phyloP scores from a whole-genome alignment of 2,797 vertebrate genomes.

The Rhinogobio ventralis region DNA sequence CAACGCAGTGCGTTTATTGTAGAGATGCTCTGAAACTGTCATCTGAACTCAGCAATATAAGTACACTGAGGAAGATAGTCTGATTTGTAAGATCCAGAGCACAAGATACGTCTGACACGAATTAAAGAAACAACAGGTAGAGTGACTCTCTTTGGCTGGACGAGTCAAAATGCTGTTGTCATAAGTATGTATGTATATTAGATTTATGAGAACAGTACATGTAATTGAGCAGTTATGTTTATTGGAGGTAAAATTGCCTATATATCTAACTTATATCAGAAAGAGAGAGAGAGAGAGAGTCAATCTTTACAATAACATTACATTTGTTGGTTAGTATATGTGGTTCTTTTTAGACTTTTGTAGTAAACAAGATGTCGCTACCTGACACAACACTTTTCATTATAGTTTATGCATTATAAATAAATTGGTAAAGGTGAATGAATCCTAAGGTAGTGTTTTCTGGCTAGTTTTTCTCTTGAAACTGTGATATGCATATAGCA shows the following conservation, averaged over 20 bases:
- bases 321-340: background rate
- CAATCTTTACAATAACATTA: background rate
- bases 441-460: background rate
- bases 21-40: too few relatives aligned
- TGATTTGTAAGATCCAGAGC: slow-evolving; percentile 33
- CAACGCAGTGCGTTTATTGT: too few relatives aligned
- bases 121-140: slow-evolving; percentile 36
- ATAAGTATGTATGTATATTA: background rate
- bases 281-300: background rate
- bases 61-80: background rate
- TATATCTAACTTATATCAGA: too few relatives aligned
- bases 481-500: background rate
- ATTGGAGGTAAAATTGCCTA: background rate
- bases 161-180: background rate
- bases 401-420: background rate
- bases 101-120: background rate
- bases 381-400: background rate
- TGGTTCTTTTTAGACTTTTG: background rate
- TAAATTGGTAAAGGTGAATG: background rate
- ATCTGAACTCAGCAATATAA: background rate
- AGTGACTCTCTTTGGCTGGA: background rate
- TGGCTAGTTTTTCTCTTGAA: background rate
- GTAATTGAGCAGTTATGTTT: background rate
- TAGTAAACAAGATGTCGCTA: background rate
- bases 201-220: background rate